Evolutionary conservation across 2,113 vertebrate genomes (phyloP), one percentile per base, ranked within the genome.

Genomic region (Calidris pygmaea): DNA sequence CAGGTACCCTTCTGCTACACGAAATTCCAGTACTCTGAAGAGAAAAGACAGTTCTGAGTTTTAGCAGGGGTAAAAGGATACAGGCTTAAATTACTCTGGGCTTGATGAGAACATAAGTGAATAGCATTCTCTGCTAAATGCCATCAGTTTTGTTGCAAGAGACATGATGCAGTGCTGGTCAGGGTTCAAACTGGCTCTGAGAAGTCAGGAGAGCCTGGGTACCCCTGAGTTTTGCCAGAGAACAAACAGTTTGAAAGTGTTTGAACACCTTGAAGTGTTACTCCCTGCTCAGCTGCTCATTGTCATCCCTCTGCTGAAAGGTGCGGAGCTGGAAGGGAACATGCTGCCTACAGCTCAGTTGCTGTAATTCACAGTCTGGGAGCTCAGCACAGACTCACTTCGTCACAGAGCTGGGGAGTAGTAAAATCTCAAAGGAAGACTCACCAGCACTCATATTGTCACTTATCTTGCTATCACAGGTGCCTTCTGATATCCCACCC

Each of bases 1-100:
- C 71, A 87, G 75, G 79, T 93, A 92, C 72, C 47, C 74, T 96
- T 90, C 55, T 91, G 22, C 43, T 72, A 50, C 35, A 74, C 88
- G 84, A 81, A 96, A 89, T 90, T 73, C 41, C 48, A 73, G 45
- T 71, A 62, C 26, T 16, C 18, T 20, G 15, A 91, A 73, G n/a
- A 90, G 60, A 79, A 94, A 18, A 1, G 0, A 50, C 37, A 35
- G 18, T 63, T 86, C 45, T 72, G 56, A 6, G 19, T 58, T 84
- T 88, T 52, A 56, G 10, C 18, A 68, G 8, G 19, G 5, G 10
- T 53, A 65, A 71, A 91, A 90, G 19, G n/a, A 78, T 60, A 43
- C 6, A 78, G 41, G 17, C 12, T 79, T 93, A 76, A 89, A 66
- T 67, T 55, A 92, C 7, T 9, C 5, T 79, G 32, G 7, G 56